Percentiles rank a stretch among this genome's conserved stretches.
Conservation (phyloP, 2,113 vertebrate species). For the Ctenodactylus gundi region DNA sequence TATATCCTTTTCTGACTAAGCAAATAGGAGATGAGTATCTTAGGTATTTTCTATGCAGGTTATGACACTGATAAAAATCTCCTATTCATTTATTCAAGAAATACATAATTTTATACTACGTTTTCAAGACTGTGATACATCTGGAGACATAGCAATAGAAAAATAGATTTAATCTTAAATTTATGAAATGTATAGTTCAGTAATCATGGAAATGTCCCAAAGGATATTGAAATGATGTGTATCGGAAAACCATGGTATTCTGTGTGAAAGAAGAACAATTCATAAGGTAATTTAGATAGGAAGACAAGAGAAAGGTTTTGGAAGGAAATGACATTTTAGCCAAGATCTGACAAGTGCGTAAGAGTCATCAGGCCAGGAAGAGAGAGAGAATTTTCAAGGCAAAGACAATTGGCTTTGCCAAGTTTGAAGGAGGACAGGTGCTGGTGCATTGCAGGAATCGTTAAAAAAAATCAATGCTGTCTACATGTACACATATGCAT, state of each 20-base stretch:
- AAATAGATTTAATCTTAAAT: background rate
- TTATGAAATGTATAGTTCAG: constrained; percentile 13
- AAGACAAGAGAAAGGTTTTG: background rate
- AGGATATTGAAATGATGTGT: background rate
- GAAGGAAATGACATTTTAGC: background rate
- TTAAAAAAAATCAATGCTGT: background rate
- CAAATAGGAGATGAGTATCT: background rate
- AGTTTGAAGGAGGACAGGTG: background rate
- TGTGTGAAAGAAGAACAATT: background rate
- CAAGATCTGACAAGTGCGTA: background rate
- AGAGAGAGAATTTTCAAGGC: constrained; percentile 1
- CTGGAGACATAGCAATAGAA: background rate
- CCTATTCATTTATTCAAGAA: background rate
- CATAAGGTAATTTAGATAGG: constrained; percentile 6
- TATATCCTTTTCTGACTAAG: background rate
- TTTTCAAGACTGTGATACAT: background rate
- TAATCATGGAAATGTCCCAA: background rate
- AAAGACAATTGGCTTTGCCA: background rate
- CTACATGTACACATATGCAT: background rate
- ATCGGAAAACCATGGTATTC: background rate
- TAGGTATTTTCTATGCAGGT: background rate
- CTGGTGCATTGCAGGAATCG: background rate
- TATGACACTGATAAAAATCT: background rate
- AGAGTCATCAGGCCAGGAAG: background rate
- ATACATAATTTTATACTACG: background rate